Evolutionary conservation across 2,888 invertebrate species (phyloP).

Genomic region (Chymomyza amoena): DNA sequence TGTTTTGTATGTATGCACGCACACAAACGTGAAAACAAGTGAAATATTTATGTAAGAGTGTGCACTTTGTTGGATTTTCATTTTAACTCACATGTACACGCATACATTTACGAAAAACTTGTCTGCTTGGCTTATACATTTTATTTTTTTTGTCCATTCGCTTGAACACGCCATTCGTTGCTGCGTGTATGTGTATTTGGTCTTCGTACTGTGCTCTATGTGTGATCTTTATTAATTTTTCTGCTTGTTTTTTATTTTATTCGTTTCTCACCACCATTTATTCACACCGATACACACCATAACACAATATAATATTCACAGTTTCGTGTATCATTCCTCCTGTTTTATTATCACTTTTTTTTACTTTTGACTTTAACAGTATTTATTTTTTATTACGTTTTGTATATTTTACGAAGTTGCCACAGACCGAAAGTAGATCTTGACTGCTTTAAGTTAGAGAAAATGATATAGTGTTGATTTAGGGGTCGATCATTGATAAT

Average conservation of each 20-base stretch:
- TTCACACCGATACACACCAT: conserved; percentile 18
- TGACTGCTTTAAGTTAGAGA: neutral
- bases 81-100: neutral
- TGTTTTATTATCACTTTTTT: neutral
- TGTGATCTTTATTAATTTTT: conserved; percentile 37
- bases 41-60: conserved; percentile 5
- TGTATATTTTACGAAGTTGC: neutral
- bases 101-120: neutral
- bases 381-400: neutral
- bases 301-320: conserved; percentile 7
- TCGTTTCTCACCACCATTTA: conserved; percentile 6
- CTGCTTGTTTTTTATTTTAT: conserved; percentile 15
- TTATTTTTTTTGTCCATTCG: conserved; percentile 32
- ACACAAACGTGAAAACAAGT: conserved; percentile 17
- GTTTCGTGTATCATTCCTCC: conserved; percentile 28
- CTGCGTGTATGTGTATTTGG: neutral
- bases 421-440: neutral
- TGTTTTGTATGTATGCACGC: conserved; percentile 7
- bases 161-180: conserved; percentile 35
- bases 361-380: neutral
- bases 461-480: conserved; percentile 18
- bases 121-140: neutral
- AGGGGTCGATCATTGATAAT: neutral
- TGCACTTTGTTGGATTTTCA: conserved; percentile 18
- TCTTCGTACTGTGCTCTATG: conserved; percentile 6